These are phyloP conservation scores for Ochropacha duplaris DNA, from an alignment of 2,888 invertebrate genomes.

Conservation along the genomic window DNA sequence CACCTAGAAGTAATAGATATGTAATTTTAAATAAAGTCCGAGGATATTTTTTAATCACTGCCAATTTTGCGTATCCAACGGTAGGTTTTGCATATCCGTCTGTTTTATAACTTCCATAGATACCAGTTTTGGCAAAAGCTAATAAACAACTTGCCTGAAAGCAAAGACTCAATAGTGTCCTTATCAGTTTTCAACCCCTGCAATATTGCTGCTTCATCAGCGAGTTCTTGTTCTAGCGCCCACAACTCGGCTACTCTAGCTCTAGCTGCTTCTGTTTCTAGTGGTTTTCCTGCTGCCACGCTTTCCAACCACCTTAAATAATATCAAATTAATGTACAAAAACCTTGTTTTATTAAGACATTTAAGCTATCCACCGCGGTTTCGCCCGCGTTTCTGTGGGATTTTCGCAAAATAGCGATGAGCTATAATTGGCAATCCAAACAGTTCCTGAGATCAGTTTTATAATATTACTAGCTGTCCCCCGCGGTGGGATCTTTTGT, in stretches of 20 bases:
- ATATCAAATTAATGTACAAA: neutral
- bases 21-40: neutral
- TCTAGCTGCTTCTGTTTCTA: slow-evolving; percentile 75
- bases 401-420: too few relatives aligned
- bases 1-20: slow-evolving; percentile 45
- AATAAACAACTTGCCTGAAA: slow-evolving; percentile 52
- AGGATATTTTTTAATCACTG: too few relatives aligned
- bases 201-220: slow-evolving; percentile 76
- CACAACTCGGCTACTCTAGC: slow-evolving; percentile 75
- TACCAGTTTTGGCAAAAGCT: neutral
- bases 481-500: too few relatives aligned
- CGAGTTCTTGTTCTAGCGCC: slow-evolving; percentile 75
- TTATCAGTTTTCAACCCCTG: slow-evolving; percentile 75
- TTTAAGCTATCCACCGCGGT: too few relatives aligned
- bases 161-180: slow-evolving; percentile 73
- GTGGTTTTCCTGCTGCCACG: slow-evolving; percentile 87
- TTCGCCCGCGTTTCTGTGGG: too few relatives aligned
- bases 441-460: too few relatives aligned
- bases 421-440: too few relatives aligned
- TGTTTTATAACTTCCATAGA: neutral
- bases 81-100: too few relatives aligned
- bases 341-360: neutral
- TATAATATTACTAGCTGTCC: too few relatives aligned
- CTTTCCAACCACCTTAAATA: slow-evolving; percentile 89
- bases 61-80: too few relatives aligned